Evolutionary conservation across 2,113 vertebrate species (phyloP).

Genomic region (Lota lota): DNA sequence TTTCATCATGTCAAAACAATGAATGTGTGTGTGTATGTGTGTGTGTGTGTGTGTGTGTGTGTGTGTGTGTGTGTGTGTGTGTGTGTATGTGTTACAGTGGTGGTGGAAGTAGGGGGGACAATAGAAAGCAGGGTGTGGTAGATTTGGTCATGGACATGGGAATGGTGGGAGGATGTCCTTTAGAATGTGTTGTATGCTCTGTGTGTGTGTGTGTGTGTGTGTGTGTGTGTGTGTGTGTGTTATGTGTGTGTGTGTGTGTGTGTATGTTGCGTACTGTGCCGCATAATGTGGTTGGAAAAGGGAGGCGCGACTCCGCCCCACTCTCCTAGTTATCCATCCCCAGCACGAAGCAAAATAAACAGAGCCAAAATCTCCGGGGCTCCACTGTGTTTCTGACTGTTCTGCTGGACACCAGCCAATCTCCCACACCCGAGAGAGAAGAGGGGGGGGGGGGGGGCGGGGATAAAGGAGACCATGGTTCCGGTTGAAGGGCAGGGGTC

Average conservation of each 20-base stretch:
- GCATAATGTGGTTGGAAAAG: too few species aligned
- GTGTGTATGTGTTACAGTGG: conserved; percentile 32
- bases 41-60: conserved; percentile 28
- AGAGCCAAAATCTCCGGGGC: too few species aligned
- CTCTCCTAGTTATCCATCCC: too few species aligned
- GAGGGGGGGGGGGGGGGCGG: too few species aligned
- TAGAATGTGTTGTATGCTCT: too few species aligned
- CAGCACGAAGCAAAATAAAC: too few species aligned
- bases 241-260: conserved; percentile 24
- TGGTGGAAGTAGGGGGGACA: conserved; percentile 42
- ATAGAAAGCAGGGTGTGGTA: conserved; percentile 69
- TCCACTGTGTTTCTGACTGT: too few species aligned
- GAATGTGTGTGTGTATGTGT: conserved; percentile 55
- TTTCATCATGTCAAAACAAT: conserved; percentile 45
- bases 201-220: conserved; percentile 6
- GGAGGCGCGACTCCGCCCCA: too few species aligned
- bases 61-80: conserved; percentile 22
- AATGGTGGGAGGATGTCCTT: conserved; percentile 67
- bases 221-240: conserved; percentile 7
- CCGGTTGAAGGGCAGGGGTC: not conserved
- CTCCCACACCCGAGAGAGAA: too few species aligned
- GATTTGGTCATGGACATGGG: conserved; percentile 50
- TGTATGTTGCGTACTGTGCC: conserved; percentile 45
- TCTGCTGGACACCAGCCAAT: too few species aligned
- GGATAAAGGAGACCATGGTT: too few species aligned